Conservation (phyloP, 2,888 invertebrate genomes). For the Tipula lateralis region DNA sequence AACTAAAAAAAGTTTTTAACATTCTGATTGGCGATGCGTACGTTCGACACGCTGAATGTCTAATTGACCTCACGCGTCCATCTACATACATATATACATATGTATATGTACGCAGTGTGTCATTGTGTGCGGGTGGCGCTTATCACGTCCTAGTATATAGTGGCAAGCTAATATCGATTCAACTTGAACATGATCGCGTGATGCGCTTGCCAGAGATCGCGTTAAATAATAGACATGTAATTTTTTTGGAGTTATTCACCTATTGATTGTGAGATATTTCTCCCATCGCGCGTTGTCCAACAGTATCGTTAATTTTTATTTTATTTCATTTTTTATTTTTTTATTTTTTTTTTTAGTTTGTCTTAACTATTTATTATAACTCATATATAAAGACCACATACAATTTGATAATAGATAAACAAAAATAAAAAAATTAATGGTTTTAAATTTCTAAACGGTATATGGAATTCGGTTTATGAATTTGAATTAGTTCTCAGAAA, state of each 20-base stretch:
- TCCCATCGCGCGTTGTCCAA: not conserved
- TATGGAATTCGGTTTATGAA: slow-evolving; percentile 20
- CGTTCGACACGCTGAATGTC: not conserved
- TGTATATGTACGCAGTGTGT: too few relatives aligned
- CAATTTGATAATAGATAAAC: slow-evolving; percentile 15
- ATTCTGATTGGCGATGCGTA: not conserved
- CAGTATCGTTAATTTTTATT: not conserved
- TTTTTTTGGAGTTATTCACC: not conserved
- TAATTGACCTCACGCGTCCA: not conserved
- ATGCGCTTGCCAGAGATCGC: not conserved
- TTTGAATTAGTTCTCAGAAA: slow-evolving; percentile 12
- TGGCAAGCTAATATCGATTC: not conserved
- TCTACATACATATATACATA: too few relatives aligned
- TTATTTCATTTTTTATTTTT: too few relatives aligned
- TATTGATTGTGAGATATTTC: not conserved
- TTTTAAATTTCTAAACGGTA: slow-evolving; percentile 26
- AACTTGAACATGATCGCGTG: not conserved
- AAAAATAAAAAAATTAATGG: not conserved
- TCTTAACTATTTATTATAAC: not conserved
- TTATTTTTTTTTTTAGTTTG: not conserved
- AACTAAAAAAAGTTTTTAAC: not conserved
- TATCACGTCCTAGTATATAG: not conserved
- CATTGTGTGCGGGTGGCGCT: not conserved
- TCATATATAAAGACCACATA: not conserved
- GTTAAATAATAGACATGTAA: not conserved